Conservation (phyloP, 2,888 invertebrate species). For the Melipona bicolor region DNA sequence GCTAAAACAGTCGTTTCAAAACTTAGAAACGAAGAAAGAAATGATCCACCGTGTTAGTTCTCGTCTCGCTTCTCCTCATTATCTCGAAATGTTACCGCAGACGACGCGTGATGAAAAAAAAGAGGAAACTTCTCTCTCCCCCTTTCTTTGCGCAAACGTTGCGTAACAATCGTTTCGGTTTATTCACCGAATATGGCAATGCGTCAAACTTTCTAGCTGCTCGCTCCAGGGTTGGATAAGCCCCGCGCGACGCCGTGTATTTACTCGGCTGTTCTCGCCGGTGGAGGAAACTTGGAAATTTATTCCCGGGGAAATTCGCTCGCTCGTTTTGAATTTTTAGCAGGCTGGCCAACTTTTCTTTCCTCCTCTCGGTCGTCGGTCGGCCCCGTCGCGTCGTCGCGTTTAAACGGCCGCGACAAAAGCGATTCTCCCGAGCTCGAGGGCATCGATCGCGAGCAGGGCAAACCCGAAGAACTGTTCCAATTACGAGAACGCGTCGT, state of each 20-base stretch:
- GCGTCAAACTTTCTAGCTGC: slow-evolving; percentile 78
- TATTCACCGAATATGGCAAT: slow-evolving; percentile 76
- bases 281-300: slow-evolving; percentile 77
- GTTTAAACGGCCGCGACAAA: slow-evolving; percentile 61
- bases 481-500: neutral
- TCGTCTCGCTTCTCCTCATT: neutral
- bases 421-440: slow-evolving; percentile 47
- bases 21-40: neutral
- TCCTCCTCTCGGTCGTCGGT: slow-evolving; percentile 20
- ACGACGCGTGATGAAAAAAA: slow-evolving; percentile 34
- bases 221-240: slow-evolving; percentile 60
- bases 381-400: slow-evolving; percentile 29
- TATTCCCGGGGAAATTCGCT: slow-evolving; percentile 77
- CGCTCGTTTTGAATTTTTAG: slow-evolving; percentile 77
- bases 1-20: slow-evolving; percentile 4
- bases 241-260: slow-evolving; percentile 67
- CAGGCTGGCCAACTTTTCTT: slow-evolving; percentile 67
- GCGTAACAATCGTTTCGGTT: slow-evolving; percentile 80
- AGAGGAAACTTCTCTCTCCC: neutral
- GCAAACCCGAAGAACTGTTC: neutral
- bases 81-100: slow-evolving; percentile 1
- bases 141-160: slow-evolving; percentile 55
- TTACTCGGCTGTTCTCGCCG: slow-evolving; percentile 74
- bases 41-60: neutral
- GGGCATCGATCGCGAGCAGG: slow-evolving; percentile 17